These are phyloP conservation scores for Apamea sordens DNA, from an alignment of 2,888 invertebrate genomes.

Conservation along the genomic window DNA sequence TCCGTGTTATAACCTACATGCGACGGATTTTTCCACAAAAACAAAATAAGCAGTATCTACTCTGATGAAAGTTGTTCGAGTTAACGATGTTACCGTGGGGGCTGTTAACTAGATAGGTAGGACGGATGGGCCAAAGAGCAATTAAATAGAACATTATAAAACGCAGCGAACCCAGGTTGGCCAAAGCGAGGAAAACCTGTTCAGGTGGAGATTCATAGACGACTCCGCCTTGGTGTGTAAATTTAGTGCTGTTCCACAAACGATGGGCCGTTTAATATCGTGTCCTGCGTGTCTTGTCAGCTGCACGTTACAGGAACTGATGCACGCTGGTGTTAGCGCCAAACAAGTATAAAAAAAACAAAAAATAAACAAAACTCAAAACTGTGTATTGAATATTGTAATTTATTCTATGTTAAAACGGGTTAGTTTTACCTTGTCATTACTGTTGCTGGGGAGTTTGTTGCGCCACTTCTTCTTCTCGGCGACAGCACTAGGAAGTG, in stretches of 20 bases:
- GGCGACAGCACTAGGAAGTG: no score
- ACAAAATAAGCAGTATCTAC: conserved; percentile 30
- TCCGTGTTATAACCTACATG: conserved; percentile 29
- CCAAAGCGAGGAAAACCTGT: background rate
- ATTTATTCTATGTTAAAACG: background rate
- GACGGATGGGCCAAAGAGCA: conserved; percentile 3
- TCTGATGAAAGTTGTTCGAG: conserved; percentile 49
- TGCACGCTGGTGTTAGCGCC: background rate
- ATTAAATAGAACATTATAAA: conserved; percentile 7
- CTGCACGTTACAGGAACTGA: background rate
- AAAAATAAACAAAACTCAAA: no score
- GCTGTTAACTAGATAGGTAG: conserved; percentile 25
- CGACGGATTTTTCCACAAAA: conserved; percentile 52
- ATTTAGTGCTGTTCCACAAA: background rate
- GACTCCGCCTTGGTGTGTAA: background rate
- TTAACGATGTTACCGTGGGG: conserved; percentile 40
- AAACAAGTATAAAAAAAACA: background rate
- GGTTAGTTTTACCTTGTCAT: background rate
- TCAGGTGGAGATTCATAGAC: background rate
- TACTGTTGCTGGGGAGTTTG: background rate
- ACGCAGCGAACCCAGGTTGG: background rate
- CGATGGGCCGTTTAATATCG: background rate
- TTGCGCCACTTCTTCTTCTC: no score
- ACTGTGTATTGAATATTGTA: background rate
- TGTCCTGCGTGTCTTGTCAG: background rate